phyloP scores from a whole-genome alignment of 2,113 vertebrate species.

The Eulemur macaco region DNA sequence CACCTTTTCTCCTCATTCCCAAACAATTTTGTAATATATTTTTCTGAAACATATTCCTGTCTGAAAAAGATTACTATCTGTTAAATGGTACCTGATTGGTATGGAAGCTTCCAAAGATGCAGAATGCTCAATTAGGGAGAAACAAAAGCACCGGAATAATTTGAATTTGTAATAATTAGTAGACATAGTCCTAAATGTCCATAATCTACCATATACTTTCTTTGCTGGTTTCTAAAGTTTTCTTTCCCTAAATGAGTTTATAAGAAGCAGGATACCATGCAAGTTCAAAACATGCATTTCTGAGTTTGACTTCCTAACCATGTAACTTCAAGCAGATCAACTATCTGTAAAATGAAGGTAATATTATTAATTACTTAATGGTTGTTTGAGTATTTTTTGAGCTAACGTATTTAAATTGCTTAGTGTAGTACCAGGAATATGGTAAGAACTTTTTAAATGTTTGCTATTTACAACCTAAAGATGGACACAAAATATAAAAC shows the following conservation, averaged over 20 bases:
- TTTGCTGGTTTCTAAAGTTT: not conserved
- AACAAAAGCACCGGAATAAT: not conserved
- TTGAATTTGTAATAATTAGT: not conserved
- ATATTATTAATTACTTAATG: slow-evolving; percentile 11
- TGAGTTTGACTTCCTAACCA: not conserved
- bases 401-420: slow-evolving; percentile 33
- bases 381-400: slow-evolving; percentile 42
- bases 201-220: not conserved
- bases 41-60: not conserved
- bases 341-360: not conserved
- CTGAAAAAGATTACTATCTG: not conserved
- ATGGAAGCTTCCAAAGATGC: not conserved
- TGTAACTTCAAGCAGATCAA: not conserved
- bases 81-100: not conserved
- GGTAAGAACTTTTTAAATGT: slow-evolving; percentile 12
- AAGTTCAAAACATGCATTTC: not conserved
- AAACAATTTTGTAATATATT: not conserved
- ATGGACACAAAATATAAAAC: not conserved
- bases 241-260: not conserved
- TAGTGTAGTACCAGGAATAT: not conserved
- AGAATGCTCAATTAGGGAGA: not conserved
- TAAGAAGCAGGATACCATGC: not conserved
- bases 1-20: not conserved
- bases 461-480: slow-evolving; percentile 34
- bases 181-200: not conserved